Evolutionary conservation across 2,113 vertebrate genomes (phyloP).

Genomic region (Corvus hawaiiensis): DNA sequence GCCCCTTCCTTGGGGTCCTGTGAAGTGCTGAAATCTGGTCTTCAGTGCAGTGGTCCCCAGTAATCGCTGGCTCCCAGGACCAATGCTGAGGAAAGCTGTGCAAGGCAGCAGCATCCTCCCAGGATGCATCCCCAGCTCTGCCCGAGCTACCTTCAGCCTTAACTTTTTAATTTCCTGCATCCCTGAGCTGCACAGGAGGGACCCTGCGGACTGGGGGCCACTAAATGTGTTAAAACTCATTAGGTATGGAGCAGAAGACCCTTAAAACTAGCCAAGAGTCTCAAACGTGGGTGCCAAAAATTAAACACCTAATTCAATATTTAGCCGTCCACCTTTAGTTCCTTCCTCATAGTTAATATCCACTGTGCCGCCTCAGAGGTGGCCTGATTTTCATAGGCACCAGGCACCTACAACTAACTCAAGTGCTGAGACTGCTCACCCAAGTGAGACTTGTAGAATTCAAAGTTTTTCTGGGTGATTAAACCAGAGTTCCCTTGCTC

Average conservation of each 20-base stretch:
- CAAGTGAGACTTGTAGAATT: not conserved
- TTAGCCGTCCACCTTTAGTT: not conserved
- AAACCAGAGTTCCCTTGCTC: slow-evolving; percentile 12
- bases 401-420: not conserved
- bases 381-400: not conserved
- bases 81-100: not conserved
- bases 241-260: slow-evolving; percentile 28
- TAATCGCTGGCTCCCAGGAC: not conserved
- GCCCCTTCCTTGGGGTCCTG: not conserved
- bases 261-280: slow-evolving; percentile 29
- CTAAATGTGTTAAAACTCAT: slow-evolving; percentile 40
- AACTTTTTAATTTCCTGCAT: slow-evolving; percentile 65
- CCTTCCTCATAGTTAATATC: not conserved
- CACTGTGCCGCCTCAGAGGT: not conserved
- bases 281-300: slow-evolving; percentile 30
- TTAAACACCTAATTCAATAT: slow-evolving; percentile 26
- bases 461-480: slow-evolving; percentile 43
- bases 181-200: slow-evolving; percentile 57
- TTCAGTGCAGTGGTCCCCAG: not conserved
- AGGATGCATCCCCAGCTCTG: not conserved
- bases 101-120: slow-evolving; percentile 1
- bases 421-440: not conserved
- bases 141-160: not conserved
- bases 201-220: not conserved
- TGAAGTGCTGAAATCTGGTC: not conserved